Percentiles rank a stretch among this genome's conserved stretches.
Evolutionary conservation across 1,140 invertebrate genomes (phyloP).

Genomic region (Trichonephila clavipes): DNA sequence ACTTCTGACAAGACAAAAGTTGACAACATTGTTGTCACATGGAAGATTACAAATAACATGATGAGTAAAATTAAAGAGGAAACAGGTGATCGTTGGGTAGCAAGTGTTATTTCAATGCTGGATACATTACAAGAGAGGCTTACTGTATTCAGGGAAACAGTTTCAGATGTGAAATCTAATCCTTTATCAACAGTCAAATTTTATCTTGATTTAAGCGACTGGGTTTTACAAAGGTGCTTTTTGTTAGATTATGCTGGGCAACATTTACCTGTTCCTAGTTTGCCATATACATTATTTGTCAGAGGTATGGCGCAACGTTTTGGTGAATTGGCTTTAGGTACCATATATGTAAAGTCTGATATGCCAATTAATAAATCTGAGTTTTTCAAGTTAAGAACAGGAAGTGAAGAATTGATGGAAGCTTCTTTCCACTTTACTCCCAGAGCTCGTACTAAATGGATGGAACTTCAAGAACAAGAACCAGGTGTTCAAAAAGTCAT

Average conservation of each 20-base stretch:
- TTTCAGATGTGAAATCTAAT: conserved; percentile 65
- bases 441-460: conserved; percentile 69
- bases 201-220: conserved; percentile 69
- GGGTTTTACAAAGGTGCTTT: conserved; percentile 74
- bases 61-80: conserved; percentile 66
- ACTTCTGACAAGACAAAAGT: conserved; percentile 64
- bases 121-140: conserved; percentile 70
- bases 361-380: conserved; percentile 74
- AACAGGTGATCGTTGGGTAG: conserved; percentile 63
- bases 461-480: conserved; percentile 76
- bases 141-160: conserved; percentile 62
- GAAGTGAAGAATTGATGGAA: conserved; percentile 75
- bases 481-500: conserved; percentile 67
- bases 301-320: conserved; percentile 75
- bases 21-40: conserved; percentile 69
- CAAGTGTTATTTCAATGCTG: conserved; percentile 67
- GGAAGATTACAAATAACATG: conserved; percentile 75
- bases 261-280: conserved; percentile 74
- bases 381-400: conserved; percentile 70
- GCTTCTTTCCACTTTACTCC: conserved; percentile 74
- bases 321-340: conserved; percentile 76
- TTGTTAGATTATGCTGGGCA: conserved; percentile 74
- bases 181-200: conserved; percentile 72
- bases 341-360: conserved; percentile 75
- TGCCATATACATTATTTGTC: conserved; percentile 74